Evolutionary conservation across 2,797 vertebrate species (phyloP).

Genomic region (Cossypha niveicapilla): DNA sequence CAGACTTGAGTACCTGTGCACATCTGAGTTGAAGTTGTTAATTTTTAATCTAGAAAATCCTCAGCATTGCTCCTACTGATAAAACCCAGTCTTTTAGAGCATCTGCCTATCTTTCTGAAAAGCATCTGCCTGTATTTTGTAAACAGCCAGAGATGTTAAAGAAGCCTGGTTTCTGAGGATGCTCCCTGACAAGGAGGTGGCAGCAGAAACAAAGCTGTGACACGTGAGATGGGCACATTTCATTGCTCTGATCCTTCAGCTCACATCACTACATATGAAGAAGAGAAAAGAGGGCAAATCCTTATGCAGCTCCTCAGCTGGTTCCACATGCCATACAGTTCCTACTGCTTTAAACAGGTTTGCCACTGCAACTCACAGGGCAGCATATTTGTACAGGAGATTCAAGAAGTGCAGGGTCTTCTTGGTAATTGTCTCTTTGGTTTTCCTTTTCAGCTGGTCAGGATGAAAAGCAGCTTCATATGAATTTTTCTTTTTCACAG

Average conservation of each 20-base stretch:
- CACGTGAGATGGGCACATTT: background rate
- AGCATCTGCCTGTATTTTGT: background rate
- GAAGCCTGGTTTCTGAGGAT: background rate
- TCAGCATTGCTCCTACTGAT: background rate
- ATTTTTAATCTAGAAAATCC: background rate
- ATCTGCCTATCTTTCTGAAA: background rate
- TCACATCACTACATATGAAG: background rate
- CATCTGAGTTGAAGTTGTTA: background rate
- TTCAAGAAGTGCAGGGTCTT: rapidly evolving
- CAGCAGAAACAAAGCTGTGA: background rate
- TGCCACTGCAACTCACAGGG: background rate
- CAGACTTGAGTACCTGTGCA: background rate
- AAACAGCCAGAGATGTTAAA: background rate
- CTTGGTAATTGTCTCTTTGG: background rate
- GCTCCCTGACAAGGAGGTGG: background rate
- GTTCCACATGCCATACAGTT: rapidly evolving
- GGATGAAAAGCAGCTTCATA: background rate
- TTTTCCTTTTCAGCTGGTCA: background rate
- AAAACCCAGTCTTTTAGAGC: background rate
- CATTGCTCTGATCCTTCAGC: background rate
- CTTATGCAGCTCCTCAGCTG: background rate
- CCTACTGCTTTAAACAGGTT: background rate
- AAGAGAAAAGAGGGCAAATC: background rate
- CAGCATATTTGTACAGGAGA: background rate
- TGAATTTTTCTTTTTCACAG: background rate